Conservation (phyloP, 2,797 vertebrate species). For the Sphenodon punctatus region DNA sequence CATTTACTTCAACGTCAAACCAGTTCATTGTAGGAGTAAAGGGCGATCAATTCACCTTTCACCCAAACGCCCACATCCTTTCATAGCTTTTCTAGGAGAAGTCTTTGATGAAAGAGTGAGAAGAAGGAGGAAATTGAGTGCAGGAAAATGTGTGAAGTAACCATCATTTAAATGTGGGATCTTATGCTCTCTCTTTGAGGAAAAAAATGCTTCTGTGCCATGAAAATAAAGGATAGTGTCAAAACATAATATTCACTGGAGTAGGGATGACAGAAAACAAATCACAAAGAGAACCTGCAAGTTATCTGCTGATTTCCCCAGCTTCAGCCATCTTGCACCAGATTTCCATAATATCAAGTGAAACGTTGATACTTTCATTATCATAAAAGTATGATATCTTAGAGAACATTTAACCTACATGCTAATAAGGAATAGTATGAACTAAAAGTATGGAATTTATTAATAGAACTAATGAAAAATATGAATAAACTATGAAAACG, state of each 20-base stretch:
- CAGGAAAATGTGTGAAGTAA: not conserved
- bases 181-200: not conserved
- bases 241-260: not conserved
- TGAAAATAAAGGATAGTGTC: not conserved
- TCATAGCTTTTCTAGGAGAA: not conserved
- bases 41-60: slow-evolving; percentile 10
- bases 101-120: not conserved
- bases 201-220: not conserved
- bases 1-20: not conserved
- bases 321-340: not conserved
- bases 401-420: no score
- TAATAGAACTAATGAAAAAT: no score
- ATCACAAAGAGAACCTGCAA: not conserved
- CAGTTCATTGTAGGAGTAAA: not conserved
- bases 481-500: no score
- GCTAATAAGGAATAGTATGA: no score
- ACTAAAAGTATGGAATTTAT: no score
- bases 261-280: not conserved
- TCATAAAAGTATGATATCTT: no score
- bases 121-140: not conserved
- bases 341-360: not conserved
- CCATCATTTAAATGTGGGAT: not conserved
- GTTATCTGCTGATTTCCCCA: not conserved
- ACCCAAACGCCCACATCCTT: not conserved
- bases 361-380: no score